A percentile compares a stretch with the other conserved stretches of the same genome.
Evolutionary conservation across 2,113 vertebrate species (phyloP).

Genomic region (Halichoeres trimaculatus): DNA sequence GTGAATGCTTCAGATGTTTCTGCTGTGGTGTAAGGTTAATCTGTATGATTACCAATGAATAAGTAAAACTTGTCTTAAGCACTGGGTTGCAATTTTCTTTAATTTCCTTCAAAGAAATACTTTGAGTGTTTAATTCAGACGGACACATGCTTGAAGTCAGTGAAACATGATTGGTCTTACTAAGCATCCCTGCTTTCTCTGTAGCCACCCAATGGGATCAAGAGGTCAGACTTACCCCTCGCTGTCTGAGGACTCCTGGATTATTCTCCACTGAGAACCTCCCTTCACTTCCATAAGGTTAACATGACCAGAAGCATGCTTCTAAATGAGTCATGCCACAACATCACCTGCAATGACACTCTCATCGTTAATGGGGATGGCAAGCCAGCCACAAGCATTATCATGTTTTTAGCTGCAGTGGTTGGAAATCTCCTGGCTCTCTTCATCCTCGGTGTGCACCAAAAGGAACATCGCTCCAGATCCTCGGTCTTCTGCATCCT

Average conservation of each 20-base stretch:
- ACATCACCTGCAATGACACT: conserved; percentile 60
- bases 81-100: no score
- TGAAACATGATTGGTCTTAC: conserved; percentile 26
- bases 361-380: conserved; percentile 67
- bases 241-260: conserved; percentile 6
- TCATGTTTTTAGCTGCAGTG: conserved; percentile 89
- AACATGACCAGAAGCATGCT: conserved; percentile 61
- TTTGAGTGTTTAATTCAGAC: neutral
- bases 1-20: no score
- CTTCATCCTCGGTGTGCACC: conserved; percentile 86
- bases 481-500: conserved; percentile 89
- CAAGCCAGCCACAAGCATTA: conserved; percentile 81
- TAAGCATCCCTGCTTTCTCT: neutral
- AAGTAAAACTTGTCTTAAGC: no score
- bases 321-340: conserved; percentile 72
- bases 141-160: no score
- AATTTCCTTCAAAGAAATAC: conserved; percentile 22
- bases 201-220: conserved; percentile 20
- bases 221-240: conserved; percentile 18
- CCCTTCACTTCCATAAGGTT: conserved; percentile 2
- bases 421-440: conserved; percentile 89
- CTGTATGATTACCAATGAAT: no score
- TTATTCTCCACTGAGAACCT: conserved; percentile 20
- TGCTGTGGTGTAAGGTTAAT: no score
- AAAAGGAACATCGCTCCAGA: conserved; percentile 80